Evolutionary conservation across 1,140 invertebrate species (phyloP), one percentile per base, ranked within the genome.

Genomic region (Eupristina koningsbergeri): DNA sequence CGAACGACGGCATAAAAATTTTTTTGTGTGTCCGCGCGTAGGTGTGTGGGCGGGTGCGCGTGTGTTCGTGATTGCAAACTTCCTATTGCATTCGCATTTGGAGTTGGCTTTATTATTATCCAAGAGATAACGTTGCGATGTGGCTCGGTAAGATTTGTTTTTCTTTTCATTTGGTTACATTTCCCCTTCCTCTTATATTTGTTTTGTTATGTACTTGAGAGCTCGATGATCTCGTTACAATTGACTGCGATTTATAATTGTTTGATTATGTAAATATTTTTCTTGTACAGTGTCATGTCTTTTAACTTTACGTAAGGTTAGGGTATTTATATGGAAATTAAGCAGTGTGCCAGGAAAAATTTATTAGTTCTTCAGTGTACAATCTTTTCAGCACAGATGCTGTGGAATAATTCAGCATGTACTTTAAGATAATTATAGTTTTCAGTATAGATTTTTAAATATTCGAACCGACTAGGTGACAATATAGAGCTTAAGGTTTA

Each of bases 21-120:
- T 39, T 17, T 22, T 7, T 31, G 1, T 19, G 22, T 36, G 9
- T 67, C 19, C 78, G 83, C 85, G 82, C 85, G 6, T 45, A 8
- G 13, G 31, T 34, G 9, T 67, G 45, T 80, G 83, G 85, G 81
- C 84, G 83, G 84, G 85, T 86, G 85, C 81, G 84, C 73, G 78
- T 80, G 78, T 84, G 84, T 82, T 61, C 85, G 84, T 81, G 80
- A 85, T 85, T 85, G 83, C 61, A 31, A 84, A 78, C 84, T 84
- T 79, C 77, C 63, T 39, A 79, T 63, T 47, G 77, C 41, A 31
- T 47, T 71, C 36, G 29, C 15, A 15, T 50, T n/a, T 45, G 73
- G 19, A 36, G 73, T 29, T 39, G 50, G 29, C 36, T 77, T 61
- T 77, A 75, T 75, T 61, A 19, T 77, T 36, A 77, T 50, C 73